Conservation (phyloP, 1,140 invertebrate species). For the Musca domestica region DNA sequence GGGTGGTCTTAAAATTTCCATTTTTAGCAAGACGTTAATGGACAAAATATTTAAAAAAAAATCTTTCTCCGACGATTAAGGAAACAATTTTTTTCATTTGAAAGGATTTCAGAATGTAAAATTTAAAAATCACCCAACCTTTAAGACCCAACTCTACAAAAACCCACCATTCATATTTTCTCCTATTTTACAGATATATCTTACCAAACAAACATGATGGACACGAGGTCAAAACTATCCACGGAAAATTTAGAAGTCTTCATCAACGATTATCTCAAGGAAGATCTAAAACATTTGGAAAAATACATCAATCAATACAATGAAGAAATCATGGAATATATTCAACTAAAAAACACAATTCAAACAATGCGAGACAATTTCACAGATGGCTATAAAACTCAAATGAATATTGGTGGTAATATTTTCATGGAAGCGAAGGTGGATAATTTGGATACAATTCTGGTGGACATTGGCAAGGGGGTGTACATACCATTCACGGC, state of each 20-base stretch:
- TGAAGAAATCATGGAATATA: constrained; percentile 69
- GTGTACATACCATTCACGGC: constrained; percentile 72
- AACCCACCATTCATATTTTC: no score
- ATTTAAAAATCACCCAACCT: no score
- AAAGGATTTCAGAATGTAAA: no score
- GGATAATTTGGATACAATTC: constrained; percentile 65
- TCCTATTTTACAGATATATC: no score
- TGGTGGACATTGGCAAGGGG: constrained; percentile 74
- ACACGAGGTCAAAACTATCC: constrained; percentile 13
- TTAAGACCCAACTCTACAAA: no score
- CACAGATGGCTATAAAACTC: constrained; percentile 68
- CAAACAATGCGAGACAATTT: constrained; percentile 59
- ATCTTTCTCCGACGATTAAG: no score
- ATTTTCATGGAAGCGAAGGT: constrained; percentile 69
- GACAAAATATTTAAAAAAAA: no score
- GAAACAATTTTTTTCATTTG: no score
- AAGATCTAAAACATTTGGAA: constrained; percentile 63
- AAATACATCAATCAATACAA: constrained; percentile 62
- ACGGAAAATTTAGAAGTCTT: constrained; percentile 56
- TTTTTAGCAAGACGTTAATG: no score
- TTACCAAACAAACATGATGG: no score
- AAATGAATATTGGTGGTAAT: constrained; percentile 71
- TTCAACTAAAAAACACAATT: constrained; percentile 67
- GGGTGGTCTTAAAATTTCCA: no score
- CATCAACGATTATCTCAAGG: constrained; percentile 67